Percentiles rank a stretch among this genome's conserved stretches.
Evolutionary conservation across 2,797 vertebrate genomes (phyloP).

Genomic region (Cyprinodon diabolis): DNA sequence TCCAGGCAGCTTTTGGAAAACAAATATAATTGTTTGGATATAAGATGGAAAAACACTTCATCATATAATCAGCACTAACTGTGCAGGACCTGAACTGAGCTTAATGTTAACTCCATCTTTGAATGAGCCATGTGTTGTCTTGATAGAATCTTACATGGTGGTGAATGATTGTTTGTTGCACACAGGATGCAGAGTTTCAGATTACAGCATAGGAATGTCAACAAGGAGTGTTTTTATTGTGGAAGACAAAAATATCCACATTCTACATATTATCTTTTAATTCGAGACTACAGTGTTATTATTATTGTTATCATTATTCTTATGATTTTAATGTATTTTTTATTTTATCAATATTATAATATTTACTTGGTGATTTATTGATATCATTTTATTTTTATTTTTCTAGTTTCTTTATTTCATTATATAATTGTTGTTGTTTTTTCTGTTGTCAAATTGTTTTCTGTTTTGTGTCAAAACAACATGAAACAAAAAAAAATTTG

Average conservation of each 20-base stretch:
- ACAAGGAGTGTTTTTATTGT: not conserved
- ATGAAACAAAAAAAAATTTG: too few species aligned
- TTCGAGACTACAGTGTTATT: not conserved
- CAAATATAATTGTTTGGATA: too few species aligned
- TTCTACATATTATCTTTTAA: not conserved
- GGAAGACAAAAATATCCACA: not conserved
- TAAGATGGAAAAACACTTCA: too few species aligned
- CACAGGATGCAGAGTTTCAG: not conserved
- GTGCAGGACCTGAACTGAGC: not conserved
- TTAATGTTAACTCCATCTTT: not conserved
- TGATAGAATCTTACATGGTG: not conserved
- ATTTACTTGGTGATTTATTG: too few species aligned
- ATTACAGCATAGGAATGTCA: constrained; percentile 5
- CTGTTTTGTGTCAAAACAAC: too few species aligned
- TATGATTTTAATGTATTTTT: not conserved
- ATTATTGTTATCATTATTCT: not conserved
- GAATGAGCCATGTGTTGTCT: not conserved
- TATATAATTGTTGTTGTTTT: too few species aligned
- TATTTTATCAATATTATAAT: too few species aligned
- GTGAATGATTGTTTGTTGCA: not conserved
- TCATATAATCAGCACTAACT: not conserved
- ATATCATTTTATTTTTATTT: too few species aligned
- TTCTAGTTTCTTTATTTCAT: too few species aligned
- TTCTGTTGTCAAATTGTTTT: too few species aligned
- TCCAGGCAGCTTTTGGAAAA: not conserved